Conservation (phyloP, 2,888 invertebrate genomes). For the Antitype chi region DNA sequence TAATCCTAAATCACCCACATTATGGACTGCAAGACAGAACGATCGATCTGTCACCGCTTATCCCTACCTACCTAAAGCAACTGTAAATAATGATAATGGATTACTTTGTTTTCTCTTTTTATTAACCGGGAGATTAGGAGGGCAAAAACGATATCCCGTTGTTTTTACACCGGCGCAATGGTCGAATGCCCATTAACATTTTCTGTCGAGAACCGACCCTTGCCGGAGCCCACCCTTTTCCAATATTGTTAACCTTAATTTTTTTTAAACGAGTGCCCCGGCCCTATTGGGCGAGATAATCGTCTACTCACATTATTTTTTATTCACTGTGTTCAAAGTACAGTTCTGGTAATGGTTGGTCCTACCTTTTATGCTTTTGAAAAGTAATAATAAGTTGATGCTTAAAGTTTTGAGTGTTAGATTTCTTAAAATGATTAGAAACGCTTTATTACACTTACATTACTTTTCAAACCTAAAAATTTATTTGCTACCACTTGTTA, state of each 20-base stretch:
- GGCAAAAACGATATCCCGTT: conserved; percentile 80
- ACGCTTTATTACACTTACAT: background rate
- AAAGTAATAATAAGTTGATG: background rate
- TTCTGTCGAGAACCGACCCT: conserved; percentile 76
- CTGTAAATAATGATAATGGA: conserved; percentile 83
- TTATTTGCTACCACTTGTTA: background rate
- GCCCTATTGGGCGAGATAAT: conserved; percentile 54
- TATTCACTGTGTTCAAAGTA: conserved; percentile 44
- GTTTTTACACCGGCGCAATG: conserved; percentile 81
- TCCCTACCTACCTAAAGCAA: conserved; percentile 72
- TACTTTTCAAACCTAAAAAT: background rate
- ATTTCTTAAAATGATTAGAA: background rate
- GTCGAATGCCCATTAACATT: conserved; percentile 82
- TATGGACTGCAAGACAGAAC: conserved; percentile 63
- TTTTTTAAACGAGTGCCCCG: conserved; percentile 62
- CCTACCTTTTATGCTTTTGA: background rate
- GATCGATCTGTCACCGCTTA: conserved; percentile 73
- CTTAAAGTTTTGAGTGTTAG: background rate
- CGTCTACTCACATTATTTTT: conserved; percentile 53
- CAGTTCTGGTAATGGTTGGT: conserved; percentile 26
- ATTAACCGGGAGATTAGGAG: conserved; percentile 79
- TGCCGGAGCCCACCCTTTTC: conserved; percentile 68
- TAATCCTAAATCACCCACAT: conserved; percentile 62
- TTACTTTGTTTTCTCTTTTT: conserved; percentile 78
- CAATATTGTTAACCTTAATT: conserved; percentile 75